Conservation (phyloP, 2,888 invertebrate species). For the Pardosa pseudoannulata region DNA sequence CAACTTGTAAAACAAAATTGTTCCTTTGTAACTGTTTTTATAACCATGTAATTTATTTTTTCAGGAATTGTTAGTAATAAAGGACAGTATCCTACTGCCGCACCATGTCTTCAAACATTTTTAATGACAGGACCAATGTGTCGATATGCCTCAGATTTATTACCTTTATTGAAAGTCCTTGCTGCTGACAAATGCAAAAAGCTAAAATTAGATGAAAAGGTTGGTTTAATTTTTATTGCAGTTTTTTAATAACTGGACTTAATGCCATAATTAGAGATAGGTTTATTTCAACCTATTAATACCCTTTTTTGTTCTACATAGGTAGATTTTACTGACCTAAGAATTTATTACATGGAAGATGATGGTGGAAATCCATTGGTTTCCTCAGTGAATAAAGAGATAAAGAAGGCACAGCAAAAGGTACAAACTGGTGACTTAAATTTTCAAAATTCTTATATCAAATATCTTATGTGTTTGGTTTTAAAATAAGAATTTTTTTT, state of each 20-base stretch:
- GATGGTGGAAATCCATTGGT: constrained; percentile 71
- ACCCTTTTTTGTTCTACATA: constrained; percentile 2
- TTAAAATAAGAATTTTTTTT: background rate
- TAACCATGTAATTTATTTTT: too few relatives aligned
- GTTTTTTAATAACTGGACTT: background rate
- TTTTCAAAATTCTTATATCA: background rate
- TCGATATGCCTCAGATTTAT: constrained; percentile 89
- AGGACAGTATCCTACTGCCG: constrained; percentile 84
- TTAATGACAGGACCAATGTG: constrained; percentile 92
- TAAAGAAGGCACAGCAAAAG: constrained; percentile 48
- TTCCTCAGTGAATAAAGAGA: constrained; percentile 65
- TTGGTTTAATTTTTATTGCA: constrained; percentile 20
- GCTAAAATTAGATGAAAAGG: constrained; percentile 70
- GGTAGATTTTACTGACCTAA: constrained; percentile 58
- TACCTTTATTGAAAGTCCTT: constrained; percentile 85
- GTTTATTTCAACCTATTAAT: too few relatives aligned
- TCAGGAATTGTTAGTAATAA: constrained; percentile 85
- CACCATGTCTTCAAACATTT: constrained; percentile 85
- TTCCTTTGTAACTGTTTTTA: too few relatives aligned
- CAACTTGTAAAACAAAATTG: too few relatives aligned
- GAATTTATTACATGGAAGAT: constrained; percentile 73
- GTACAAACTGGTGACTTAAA: constrained; percentile 8
- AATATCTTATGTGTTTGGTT: background rate
- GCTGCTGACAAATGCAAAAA: constrained; percentile 41
- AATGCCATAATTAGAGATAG: too few relatives aligned